These are phyloP conservation scores for Eptesicus fuscus DNA, from an alignment of 2,113 vertebrate genomes.

Conservation along the genomic window DNA sequence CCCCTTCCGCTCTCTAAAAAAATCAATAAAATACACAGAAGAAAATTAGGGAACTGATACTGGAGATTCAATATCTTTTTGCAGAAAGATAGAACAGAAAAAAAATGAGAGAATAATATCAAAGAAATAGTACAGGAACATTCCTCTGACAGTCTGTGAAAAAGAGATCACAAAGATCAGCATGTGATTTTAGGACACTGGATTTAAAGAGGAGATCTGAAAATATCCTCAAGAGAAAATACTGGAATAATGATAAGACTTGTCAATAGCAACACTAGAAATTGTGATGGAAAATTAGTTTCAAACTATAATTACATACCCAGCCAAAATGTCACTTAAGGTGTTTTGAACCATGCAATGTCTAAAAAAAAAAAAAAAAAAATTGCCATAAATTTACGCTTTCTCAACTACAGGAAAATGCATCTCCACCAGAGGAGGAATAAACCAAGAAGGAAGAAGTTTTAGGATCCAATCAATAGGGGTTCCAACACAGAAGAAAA, in stretches of 20 bases:
- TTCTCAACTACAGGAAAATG: not conserved
- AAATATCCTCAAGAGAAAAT: not conserved
- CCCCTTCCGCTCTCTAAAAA: not conserved
- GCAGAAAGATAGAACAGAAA: constrained; percentile 11
- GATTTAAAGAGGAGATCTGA: not conserved
- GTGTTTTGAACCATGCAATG: not conserved
- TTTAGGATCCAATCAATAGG: not conserved
- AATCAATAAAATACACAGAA: not conserved
- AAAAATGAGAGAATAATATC: not conserved
- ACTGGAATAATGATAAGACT: not conserved
- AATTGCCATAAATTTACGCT: not conserved
- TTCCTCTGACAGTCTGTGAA: not conserved
- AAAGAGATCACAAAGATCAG: not conserved
- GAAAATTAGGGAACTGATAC: not conserved
- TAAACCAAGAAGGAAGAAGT: not conserved
- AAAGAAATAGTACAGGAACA: not conserved
- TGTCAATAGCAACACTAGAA: not conserved
- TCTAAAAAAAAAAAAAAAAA: not conserved
- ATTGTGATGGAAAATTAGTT: not conserved
- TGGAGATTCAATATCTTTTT: not conserved
- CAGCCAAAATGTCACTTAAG: not conserved
- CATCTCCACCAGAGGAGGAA: not conserved
- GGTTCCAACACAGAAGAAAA: not conserved
- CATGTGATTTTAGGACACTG: not conserved
- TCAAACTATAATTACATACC: not conserved